Base-by-base conservation (phyloP, 2,888 invertebrate genomes). In the Operophtera brumata region DNA sequence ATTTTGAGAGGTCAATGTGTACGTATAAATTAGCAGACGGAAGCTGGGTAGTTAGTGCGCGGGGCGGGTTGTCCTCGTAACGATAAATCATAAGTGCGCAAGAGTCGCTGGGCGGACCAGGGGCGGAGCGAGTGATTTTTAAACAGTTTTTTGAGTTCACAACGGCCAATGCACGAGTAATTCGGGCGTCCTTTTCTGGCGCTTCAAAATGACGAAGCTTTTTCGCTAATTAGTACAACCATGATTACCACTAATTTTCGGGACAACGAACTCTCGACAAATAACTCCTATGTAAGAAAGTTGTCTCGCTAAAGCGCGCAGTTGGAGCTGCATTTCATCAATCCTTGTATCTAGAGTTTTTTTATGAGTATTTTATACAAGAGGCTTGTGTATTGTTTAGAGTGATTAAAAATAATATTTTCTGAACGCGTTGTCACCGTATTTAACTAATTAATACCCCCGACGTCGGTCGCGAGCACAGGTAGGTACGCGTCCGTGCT, bases 81-180 rank as follows among this genome's bases (percentile, higher is more conserved):
- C 82, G 84, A 89, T 89, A 89, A 88, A 89, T 89, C 89, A 89
- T 89, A 89, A 86, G 88, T 85, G 86, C 81, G 80, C 84, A 77
- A 74, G 81, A 84, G 80, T 77, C 75, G 71, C 76, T 81, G 87
- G 88, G 86, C 88, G 87, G 82, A 78, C 76, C 69, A 79, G 79
- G 81, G 89, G 89, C 84, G 89, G 87, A 71, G 89, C 89, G 80
- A 88, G 76, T 84, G 82, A 86, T 82, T 88, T 88, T 88, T 88
- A 88, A 89, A 88, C 86, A 82, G 86, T 89, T 89, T 89, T 89
- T 89, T 88, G 86, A 86, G 84, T 81, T 79, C 77, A 71, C 74
- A 65, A 72, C 80, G 80, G 78, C 89, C 89, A 88, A 88, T 86
- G 84, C 83, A 78, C 79, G 80, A 75, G 78, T 79, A 78, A 81